phyloP scores from a whole-genome alignment of 1,140 invertebrate species.

The Drosophila nebulosa region DNA sequence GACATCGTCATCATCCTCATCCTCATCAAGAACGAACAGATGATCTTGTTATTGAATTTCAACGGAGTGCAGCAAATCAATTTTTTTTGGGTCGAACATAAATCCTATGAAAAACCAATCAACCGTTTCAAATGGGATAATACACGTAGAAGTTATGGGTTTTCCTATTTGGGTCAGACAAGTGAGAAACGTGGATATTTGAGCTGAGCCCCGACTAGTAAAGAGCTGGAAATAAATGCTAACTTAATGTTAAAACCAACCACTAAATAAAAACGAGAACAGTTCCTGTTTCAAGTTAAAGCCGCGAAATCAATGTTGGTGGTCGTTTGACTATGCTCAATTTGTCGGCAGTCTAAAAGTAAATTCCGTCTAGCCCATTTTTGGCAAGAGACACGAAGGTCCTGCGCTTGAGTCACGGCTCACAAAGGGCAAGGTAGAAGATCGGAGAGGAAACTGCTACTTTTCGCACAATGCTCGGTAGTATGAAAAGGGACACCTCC shows the following conservation, averaged over 20 bases:
- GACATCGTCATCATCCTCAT: neutral
- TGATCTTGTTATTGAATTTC: constrained; percentile 64
- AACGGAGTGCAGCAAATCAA: constrained; percentile 66
- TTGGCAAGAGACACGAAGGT: constrained; percentile 40
- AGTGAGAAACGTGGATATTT: constrained; percentile 45
- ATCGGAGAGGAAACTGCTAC: constrained; percentile 57
- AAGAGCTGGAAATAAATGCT: neutral
- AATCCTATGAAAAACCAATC: constrained; percentile 67
- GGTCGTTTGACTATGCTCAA: constrained; percentile 37
- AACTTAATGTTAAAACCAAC: constrained; percentile 10
- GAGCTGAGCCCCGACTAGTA: constrained; percentile 6
- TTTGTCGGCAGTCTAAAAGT: constrained; percentile 67
- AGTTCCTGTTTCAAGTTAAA: neutral
- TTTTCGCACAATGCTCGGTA: constrained; percentile 66
- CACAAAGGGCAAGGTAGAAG: constrained; percentile 38
- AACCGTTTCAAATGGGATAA: constrained; percentile 65
- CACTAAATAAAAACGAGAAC: neutral
- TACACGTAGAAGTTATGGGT: constrained; percentile 12
- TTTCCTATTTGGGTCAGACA: constrained; percentile 23
- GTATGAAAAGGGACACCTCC: constrained; percentile 73
- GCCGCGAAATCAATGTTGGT: constrained; percentile 30
- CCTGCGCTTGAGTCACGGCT: constrained; percentile 35
- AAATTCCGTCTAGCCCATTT: constrained; percentile 40
- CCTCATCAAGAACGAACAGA: constrained; percentile 14
- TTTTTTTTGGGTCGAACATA: constrained; percentile 39